These are phyloP conservation scores for Odontomachus brunneus DNA, from an alignment of 1,140 invertebrate species.

Conservation along the genomic window DNA sequence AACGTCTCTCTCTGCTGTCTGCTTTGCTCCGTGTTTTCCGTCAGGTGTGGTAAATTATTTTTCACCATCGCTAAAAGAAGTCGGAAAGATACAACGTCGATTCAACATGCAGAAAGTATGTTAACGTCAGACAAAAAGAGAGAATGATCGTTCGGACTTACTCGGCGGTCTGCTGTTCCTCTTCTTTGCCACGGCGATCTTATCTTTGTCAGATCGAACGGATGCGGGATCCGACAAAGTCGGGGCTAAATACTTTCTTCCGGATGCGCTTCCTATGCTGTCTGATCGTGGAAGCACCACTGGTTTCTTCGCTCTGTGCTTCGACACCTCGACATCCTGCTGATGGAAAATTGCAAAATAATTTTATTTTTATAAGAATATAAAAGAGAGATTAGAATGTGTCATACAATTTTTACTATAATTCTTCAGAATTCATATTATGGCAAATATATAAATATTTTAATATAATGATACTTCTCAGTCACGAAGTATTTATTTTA, in stretches of 20 bases:
- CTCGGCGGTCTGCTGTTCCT: slow-evolving; percentile 88
- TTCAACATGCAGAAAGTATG: too few species aligned
- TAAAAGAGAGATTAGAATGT: too few species aligned
- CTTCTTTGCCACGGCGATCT: slow-evolving; percentile 87
- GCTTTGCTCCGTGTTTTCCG: slow-evolving; percentile 83
- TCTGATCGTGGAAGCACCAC: slow-evolving; percentile 89
- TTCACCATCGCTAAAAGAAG: slow-evolving; percentile 77
- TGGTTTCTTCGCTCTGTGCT: slow-evolving; percentile 83
- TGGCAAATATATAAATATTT: too few species aligned
- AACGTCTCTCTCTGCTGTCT: slow-evolving; percentile 79
- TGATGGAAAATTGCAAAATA: slow-evolving; percentile 14
- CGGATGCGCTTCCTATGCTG: slow-evolving; percentile 92
- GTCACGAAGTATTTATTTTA: background rate
- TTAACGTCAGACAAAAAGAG: too few species aligned
- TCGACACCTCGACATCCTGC: slow-evolving; percentile 78
- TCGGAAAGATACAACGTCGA: background rate
- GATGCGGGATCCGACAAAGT: slow-evolving; percentile 93
- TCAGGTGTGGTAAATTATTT: slow-evolving; percentile 84
- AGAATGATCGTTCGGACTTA: slow-evolving; percentile 76
- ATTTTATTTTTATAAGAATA: slow-evolving; percentile 29
- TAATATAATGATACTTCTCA: background rate
- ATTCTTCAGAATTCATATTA: too few species aligned
- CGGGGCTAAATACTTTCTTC: slow-evolving; percentile 94
- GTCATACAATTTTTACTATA: too few species aligned
- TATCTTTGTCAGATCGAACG: slow-evolving; percentile 91